Evolutionary conservation across 2,888 invertebrate genomes (phyloP), one percentile per base, ranked within the genome.

Genomic region (Dryobotodes eremita): DNA sequence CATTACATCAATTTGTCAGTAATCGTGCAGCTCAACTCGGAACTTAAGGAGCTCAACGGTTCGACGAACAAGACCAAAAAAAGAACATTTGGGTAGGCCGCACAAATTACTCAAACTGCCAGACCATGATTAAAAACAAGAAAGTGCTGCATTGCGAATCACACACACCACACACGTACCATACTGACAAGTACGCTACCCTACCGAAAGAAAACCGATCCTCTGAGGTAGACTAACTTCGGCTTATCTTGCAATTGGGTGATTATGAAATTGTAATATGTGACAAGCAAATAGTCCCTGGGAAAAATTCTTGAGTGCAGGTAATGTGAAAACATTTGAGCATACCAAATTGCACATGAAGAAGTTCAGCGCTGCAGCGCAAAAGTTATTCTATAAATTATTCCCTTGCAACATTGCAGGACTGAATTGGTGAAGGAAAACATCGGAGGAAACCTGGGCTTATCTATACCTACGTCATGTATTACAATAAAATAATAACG

Each of bases 341-440:
- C 11, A 26, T 46, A 46, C n/a, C 10, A 65, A n/a, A 17, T 17
- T 26, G 66, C 48, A 68, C 7, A 20, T 17, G 17, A 55, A 20
- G 36, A 55, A 20, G 5, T 71, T 42, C 59, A 59, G 5, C 15
- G 46, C 20, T 23, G 78, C 78, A 78, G 36, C 7, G 6, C 10
- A 36, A 78, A 62, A 57, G 36, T 66, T 77, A 13, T 48, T 66
- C 48, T 42, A 26, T 69, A 31, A 42, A 79, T 69, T 79, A 77
- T 79, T 69, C 57, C 13, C 15, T 68, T 26, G 48, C 36, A 77
- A 57, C 26, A 79, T 50, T 20, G n/a, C 11, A 66, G 11, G 26
- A 26, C 66, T 46, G 20, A 48, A 48, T 26, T 17, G 11, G 66
- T 50, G 31, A 68, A 23, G 20, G 31, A 31, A 69, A 15, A 50